phyloP scores from a whole-genome alignment of 92 coral and sea anemone genomes.

The Actinernus sp. region DNA sequence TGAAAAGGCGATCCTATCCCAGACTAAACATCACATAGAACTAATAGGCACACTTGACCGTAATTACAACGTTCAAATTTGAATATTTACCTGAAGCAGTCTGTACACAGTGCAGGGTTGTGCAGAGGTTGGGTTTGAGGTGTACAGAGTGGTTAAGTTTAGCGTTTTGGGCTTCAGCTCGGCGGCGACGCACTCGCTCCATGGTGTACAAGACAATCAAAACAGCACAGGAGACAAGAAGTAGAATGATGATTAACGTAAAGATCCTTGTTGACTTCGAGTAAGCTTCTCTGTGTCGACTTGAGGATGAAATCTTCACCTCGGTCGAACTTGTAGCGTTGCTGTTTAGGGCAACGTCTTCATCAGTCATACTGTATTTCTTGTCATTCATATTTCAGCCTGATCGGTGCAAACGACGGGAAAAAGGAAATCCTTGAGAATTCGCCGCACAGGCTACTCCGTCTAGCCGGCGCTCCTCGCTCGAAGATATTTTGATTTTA shows the following conservation, averaged over 20 bases:
- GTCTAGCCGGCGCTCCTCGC: no score
- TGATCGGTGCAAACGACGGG: no score
- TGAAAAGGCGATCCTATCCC: no score
- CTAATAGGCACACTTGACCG: no score
- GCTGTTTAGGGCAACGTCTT: slow-evolving; percentile 11
- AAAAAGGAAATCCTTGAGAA: no score
- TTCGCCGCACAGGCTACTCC: no score
- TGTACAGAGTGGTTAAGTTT: neutral
- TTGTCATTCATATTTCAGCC: slow-evolving; percentile 13
- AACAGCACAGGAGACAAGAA: slow-evolving; percentile 46
- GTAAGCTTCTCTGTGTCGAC: neutral
- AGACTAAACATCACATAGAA: no score
- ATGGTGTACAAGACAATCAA: slow-evolving; percentile 49
- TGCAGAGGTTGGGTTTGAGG: slow-evolving; percentile 20
- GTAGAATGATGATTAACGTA: slow-evolving; percentile 20
- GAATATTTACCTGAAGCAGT: slow-evolving; percentile 57
- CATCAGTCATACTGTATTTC: slow-evolving; percentile 13
- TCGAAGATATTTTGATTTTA: no score
- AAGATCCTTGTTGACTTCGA: slow-evolving; percentile 29
- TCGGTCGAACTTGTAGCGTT: slow-evolving; percentile 21
- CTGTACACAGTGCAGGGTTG: slow-evolving; percentile 51
- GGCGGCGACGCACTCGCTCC: slow-evolving; percentile 21
- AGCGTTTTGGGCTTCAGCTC: neutral
- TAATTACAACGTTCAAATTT: no score
- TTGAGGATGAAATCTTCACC: slow-evolving; percentile 8